Evolutionary conservation across 2,113 vertebrate genomes (phyloP).

Genomic region (Cercocebus atys): DNA sequence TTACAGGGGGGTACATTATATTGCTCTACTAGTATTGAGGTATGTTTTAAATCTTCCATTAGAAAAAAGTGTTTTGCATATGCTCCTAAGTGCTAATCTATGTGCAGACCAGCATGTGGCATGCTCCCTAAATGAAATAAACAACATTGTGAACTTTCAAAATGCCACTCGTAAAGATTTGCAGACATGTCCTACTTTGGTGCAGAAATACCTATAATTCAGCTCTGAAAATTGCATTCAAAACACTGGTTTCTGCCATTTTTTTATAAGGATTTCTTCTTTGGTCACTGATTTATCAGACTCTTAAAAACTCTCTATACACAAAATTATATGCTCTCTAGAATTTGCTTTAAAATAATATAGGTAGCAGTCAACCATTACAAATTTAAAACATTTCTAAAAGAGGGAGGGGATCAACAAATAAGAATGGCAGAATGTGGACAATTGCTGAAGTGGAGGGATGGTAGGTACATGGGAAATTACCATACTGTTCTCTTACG

Average conservation of each 20-base stretch:
- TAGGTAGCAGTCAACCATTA: not conserved
- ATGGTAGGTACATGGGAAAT: not conserved
- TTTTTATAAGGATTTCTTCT: conserved; percentile 1
- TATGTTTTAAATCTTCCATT: not conserved
- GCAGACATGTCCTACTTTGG: not conserved
- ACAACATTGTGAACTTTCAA: not conserved
- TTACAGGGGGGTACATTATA: not conserved
- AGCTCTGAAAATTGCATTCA: not conserved
- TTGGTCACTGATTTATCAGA: not conserved
- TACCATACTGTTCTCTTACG: not conserved
- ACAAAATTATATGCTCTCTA: not conserved
- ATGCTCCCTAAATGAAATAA: not conserved
- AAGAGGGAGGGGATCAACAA: not conserved
- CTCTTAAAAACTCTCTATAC: not conserved
- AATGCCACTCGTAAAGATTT: not conserved
- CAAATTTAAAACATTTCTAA: not conserved
- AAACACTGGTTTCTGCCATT: not conserved
- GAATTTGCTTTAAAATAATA: no score
- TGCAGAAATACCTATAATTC: not conserved
- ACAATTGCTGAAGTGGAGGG: not conserved
- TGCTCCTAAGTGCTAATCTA: not conserved
- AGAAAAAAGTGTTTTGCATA: not conserved
- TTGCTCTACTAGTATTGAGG: not conserved
- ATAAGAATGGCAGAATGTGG: not conserved
- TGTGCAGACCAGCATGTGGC: not conserved